Evolutionary conservation across 53 echinoderm and acorn worm species (phyloP), one percentile per base, ranked within the genome.

Genomic region (Apostichopus leukothele): DNA sequence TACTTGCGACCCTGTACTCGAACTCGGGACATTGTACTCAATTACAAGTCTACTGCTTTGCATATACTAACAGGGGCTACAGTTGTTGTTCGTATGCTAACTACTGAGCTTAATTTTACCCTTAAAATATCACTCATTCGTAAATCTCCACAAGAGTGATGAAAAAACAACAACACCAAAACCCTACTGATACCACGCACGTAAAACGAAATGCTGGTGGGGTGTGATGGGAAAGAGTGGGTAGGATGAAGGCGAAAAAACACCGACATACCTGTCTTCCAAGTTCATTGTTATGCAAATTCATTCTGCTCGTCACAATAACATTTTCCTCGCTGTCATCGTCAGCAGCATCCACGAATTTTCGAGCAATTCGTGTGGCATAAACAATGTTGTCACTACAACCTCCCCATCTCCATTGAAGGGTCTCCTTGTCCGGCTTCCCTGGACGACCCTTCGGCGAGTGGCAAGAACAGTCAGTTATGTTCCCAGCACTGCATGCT

Each of bases 381-480:
- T 92, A 95, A 78, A 90, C 86, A 25, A 95, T 89, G 84, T 96
- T 89, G 52, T 96, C 96, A 73, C 94, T 95, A 67, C 96, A 96
- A 5, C 96, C 95, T 50, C 96, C 96, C 96, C 96, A 96, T 83
- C 90, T 91, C 96, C 96, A 95, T 19, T 93, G 93, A 19, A 79
- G 71, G 52, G 75, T 83, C 14, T 83, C 91, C 18, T 66, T 60
- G 59, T 88, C 76, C 25, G 91, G 89, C 6, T 73, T 83, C 66
- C 88, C 89, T 1, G 91, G 91, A 12, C 73, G 88, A 16, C 91
- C 91, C 1, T 83, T 83, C 4, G 91, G 89, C 9, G 26, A 16
- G 66, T 79, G 54, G 55, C 96, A 95, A 1, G 90, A 88, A 60
- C 96, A 96, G 9, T 93, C 95, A 0, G 95, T 93, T 7, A 96